Evolutionary conservation across 2,888 invertebrate genomes (phyloP).

Genomic region (Syrphus vitripennis): DNA sequence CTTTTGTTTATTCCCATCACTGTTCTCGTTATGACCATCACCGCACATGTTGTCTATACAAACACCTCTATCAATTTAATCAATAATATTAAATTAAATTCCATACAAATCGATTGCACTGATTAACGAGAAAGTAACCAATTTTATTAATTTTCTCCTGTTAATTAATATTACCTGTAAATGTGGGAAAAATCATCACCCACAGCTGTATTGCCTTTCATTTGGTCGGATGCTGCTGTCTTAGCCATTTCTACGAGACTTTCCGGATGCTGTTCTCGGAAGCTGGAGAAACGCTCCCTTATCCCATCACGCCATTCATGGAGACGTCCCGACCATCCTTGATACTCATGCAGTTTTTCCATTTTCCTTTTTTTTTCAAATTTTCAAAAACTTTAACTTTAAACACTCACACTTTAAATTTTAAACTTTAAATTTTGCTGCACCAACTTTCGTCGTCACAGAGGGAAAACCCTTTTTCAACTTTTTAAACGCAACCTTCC

Average conservation of each 20-base stretch:
- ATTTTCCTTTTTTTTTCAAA: constrained; percentile 82
- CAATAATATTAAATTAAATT: constrained; percentile 10
- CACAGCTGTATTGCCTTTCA: constrained; percentile 78
- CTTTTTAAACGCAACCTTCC: constrained; percentile 36
- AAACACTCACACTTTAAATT: neutral
- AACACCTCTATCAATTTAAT: neutral
- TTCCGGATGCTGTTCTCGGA: constrained; percentile 84
- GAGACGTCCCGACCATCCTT: constrained; percentile 87
- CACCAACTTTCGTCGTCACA: neutral
- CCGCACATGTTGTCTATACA: constrained; percentile 7
- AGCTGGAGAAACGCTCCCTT: constrained; percentile 84
- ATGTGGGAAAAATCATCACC: constrained; percentile 85
- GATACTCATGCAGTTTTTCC: constrained; percentile 91
- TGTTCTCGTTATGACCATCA: neutral
- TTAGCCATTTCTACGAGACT: constrained; percentile 83
- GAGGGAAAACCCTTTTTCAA: constrained; percentile 13
- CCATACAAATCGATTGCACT: constrained; percentile 9
- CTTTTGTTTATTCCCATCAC: neutral
- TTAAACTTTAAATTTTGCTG: neutral
- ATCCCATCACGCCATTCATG: constrained; percentile 86
- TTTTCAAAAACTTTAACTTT: neutral
- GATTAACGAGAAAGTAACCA: neutral
- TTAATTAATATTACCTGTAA: constrained; percentile 87
- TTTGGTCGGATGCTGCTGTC: constrained; percentile 76
- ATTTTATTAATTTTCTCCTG: no score